Evolutionary conservation across 2,888 invertebrate species (phyloP).

Genomic region (Diarsia brunnea): DNA sequence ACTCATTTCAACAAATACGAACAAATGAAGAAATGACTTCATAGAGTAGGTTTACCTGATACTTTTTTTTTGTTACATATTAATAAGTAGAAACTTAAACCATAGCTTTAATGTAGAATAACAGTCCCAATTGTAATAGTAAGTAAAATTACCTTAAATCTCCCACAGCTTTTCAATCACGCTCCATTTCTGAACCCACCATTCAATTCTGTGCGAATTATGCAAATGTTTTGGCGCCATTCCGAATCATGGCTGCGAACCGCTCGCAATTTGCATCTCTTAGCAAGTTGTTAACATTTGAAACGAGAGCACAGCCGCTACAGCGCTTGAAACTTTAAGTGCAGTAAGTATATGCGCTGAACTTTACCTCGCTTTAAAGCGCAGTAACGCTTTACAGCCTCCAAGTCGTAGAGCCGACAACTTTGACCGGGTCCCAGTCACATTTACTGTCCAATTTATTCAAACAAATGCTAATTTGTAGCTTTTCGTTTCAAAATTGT

Average conservation of each 20-base stretch:
- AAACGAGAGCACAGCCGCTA: constrained; percentile 72
- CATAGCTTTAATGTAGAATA: constrained; percentile 56
- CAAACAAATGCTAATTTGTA: constrained; percentile 88
- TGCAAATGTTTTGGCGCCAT: constrained; percentile 87
- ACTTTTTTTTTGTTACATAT: constrained; percentile 9
- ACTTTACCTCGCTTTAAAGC: constrained; percentile 63
- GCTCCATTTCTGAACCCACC: constrained; percentile 76
- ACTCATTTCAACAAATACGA: not conserved
- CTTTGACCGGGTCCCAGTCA: constrained; percentile 79
- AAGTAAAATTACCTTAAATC: constrained; percentile 74
- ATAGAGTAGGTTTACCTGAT: not conserved
- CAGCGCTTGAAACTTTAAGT: constrained; percentile 69
- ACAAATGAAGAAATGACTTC: not conserved
- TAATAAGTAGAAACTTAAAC: constrained; percentile 30
- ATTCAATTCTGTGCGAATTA: constrained; percentile 85
- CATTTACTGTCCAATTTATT: constrained; percentile 86
- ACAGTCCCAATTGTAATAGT: constrained; percentile 54
- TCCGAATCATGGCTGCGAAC: constrained; percentile 87
- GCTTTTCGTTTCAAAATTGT: constrained; percentile 83
- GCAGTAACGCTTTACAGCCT: constrained; percentile 58
- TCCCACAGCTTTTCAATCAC: constrained; percentile 80
- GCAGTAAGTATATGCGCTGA: constrained; percentile 25
- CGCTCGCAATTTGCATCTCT: constrained; percentile 88
- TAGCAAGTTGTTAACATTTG: constrained; percentile 83
- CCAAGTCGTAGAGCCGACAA: constrained; percentile 65